Conservation (phyloP, 2,113 vertebrate species). For the Oostethus manadensis region DNA sequence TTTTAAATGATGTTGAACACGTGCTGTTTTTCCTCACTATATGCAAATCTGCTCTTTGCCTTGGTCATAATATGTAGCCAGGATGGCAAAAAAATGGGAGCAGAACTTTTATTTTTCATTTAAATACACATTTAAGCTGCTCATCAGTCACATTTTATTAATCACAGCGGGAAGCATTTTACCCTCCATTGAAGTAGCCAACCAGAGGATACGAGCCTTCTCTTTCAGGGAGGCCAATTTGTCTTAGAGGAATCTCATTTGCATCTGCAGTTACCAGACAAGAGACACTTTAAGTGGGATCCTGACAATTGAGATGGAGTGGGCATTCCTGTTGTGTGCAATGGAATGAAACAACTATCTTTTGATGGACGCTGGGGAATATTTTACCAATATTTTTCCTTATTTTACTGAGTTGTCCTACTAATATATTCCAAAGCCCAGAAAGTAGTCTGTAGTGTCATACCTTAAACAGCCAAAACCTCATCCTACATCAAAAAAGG, state of each 20-base stretch:
- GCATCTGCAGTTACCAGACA: neutral
- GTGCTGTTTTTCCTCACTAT: neutral
- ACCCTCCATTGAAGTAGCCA: conserved; percentile 1
- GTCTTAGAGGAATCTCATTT: conserved; percentile 5
- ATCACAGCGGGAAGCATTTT: conserved; percentile 5
- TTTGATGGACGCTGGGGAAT: neutral
- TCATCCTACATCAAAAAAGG: neutral
- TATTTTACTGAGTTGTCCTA: neutral
- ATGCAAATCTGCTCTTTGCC: neutral
- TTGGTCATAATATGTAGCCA: neutral
- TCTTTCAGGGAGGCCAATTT: conserved; percentile 3
- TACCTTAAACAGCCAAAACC: neutral
- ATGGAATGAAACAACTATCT: neutral
- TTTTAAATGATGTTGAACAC: neutral
- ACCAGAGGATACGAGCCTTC: neutral
- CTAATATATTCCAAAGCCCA: neutral
- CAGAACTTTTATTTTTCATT: neutral
- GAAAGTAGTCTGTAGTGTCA: neutral
- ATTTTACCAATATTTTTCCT: neutral
- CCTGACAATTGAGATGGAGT: conserved; percentile 6
- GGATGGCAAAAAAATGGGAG: neutral
- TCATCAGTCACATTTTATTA: conserved; percentile 6
- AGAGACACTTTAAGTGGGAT: conserved; percentile 2
- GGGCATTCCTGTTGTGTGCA: neutral
- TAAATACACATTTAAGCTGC: conserved; percentile 5